Conservation (phyloP, 2,888 invertebrate genomes). For the Cataglyphis altisquamis region DNA sequence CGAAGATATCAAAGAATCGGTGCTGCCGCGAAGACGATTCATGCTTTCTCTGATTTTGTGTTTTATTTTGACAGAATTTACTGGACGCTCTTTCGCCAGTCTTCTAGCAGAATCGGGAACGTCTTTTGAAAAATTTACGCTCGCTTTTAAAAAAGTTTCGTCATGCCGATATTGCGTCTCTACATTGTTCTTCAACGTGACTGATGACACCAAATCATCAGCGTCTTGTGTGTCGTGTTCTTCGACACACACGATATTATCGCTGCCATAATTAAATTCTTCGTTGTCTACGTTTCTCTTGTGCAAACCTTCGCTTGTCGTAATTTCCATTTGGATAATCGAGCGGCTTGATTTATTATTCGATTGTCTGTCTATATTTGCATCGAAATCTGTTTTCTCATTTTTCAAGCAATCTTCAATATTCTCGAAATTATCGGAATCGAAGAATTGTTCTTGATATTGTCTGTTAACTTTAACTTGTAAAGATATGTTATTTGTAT, state of each 20-base stretch:
- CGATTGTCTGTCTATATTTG: background rate
- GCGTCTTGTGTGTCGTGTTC: background rate
- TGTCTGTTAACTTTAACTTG: background rate
- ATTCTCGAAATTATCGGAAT: slow-evolving; percentile 7
- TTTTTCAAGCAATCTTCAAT: background rate
- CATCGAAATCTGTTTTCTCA: background rate
- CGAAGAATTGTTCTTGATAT: background rate
- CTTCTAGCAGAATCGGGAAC: background rate
- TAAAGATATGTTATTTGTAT: background rate
- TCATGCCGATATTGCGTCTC: background rate
- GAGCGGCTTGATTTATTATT: background rate
- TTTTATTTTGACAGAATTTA: slow-evolving; percentile 22
- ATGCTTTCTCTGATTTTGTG: slow-evolving; percentile 64
- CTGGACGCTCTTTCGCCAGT: background rate
- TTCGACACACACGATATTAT: slow-evolving; percentile 54
- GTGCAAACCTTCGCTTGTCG: slow-evolving; percentile 21
- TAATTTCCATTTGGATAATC: background rate
- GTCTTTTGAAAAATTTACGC: slow-evolving; percentile 11
- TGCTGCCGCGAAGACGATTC: slow-evolving; percentile 74
- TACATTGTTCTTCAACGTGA: background rate
- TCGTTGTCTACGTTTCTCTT: slow-evolving; percentile 57
- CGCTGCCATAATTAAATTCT: slow-evolving; percentile 72
- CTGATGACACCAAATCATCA: background rate
- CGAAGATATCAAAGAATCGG: slow-evolving; percentile 76
- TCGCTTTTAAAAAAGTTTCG: background rate